Conservation (phyloP, 2,888 invertebrate species). For the Nipponacmea schrenckii region DNA sequence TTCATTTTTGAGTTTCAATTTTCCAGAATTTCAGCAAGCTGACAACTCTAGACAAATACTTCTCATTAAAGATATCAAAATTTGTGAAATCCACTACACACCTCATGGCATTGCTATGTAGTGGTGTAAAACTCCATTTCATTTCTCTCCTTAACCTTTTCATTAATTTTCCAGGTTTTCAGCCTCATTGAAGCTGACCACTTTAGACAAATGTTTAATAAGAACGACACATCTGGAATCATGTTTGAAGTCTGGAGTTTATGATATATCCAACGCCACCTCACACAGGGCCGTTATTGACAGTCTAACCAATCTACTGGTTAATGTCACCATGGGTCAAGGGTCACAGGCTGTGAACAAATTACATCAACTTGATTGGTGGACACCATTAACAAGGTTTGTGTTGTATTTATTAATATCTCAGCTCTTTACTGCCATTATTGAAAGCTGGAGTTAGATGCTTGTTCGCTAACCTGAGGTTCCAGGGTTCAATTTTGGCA, state of each 20-base stretch:
- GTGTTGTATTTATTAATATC: constrained; percentile 10
- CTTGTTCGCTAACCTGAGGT: too few species aligned
- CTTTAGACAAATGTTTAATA: constrained; percentile 47
- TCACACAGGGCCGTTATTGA: constrained; percentile 52
- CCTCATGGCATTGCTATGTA: too few species aligned
- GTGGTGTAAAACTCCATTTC: too few species aligned
- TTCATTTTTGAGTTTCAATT: too few species aligned
- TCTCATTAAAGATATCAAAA: too few species aligned
- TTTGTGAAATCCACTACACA: too few species aligned
- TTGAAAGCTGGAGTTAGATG: too few species aligned
- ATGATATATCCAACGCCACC: constrained; percentile 58
- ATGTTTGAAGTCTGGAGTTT: constrained; percentile 48
- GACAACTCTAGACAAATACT: too few species aligned
- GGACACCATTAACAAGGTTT: constrained; percentile 53
- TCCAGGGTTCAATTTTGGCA: too few species aligned
- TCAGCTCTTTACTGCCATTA: too few species aligned
- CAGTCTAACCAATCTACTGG: constrained; percentile 45
- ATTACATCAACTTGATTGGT: constrained; percentile 54
- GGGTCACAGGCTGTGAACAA: constrained; percentile 34
- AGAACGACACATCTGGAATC: constrained; percentile 46
- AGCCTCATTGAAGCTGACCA: constrained; percentile 45
- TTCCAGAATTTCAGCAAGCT: too few species aligned
- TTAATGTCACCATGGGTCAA: constrained; percentile 41
- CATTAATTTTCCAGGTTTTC: constrained; percentile 42
- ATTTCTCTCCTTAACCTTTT: not conserved